phyloP scores from a whole-genome alignment of 2,113 vertebrate genomes.

The Motacilla alba region DNA sequence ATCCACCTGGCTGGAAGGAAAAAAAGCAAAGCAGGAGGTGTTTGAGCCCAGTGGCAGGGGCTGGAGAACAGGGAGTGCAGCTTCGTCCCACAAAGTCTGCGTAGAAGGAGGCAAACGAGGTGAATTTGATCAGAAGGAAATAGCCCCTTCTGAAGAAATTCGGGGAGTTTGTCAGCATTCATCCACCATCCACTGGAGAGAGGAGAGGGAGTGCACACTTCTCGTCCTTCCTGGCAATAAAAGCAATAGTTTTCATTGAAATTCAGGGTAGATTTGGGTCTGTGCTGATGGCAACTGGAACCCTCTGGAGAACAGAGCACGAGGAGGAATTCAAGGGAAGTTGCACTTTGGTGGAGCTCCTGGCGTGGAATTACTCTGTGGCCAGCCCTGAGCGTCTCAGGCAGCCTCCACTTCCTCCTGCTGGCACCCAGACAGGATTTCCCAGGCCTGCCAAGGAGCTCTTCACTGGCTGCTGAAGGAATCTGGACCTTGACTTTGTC shows the following conservation, averaged over 20 bases:
- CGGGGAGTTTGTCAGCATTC: not conserved
- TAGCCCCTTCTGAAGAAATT: not conserved
- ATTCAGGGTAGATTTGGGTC: constrained; percentile 24
- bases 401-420: not conserved
- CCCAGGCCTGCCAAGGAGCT: not conserved
- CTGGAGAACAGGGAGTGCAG: not conserved
- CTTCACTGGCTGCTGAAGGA: not conserved
- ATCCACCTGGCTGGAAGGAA: constrained; percentile 1
- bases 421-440: not conserved
- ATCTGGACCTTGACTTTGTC: not conserved
- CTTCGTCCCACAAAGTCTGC: not conserved
- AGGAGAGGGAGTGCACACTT: not conserved
- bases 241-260: constrained; percentile 61
- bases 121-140: not conserved
- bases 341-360: not conserved
- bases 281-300: constrained; percentile 7
- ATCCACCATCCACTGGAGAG: not conserved
- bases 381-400: not conserved
- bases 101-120: not conserved
- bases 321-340: not conserved
- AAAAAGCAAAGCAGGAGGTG: not conserved
- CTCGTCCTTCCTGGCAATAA: constrained; percentile 26
- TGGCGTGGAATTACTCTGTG: not conserved
- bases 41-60: not conserved
- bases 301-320: not conserved